These are phyloP conservation scores for Orchesella cincta DNA, from an alignment of 1,140 invertebrate species.

Conservation along the genomic window DNA sequence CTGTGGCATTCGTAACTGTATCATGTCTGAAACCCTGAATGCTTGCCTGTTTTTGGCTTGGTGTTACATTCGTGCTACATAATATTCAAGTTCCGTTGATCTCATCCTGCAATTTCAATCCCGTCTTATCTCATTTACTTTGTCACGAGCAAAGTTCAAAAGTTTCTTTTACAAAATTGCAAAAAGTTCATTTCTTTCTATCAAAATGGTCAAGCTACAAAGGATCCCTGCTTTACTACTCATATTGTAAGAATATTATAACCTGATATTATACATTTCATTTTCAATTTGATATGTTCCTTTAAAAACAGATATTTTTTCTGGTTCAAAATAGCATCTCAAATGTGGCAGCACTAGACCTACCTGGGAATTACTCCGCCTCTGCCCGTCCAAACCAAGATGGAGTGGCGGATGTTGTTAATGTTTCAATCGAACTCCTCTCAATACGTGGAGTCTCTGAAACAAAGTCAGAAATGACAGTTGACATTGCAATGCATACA, in stretches of 20 bases:
- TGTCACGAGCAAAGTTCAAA: too few species aligned
- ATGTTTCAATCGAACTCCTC: slow-evolving; percentile 39
- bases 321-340: neutral
- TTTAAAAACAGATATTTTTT: too few species aligned
- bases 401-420: slow-evolving; percentile 42
- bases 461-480: slow-evolving; percentile 19
- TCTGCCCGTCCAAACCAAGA: slow-evolving; percentile 37
- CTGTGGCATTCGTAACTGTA: too few species aligned
- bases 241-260: neutral
- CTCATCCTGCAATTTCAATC: too few species aligned
- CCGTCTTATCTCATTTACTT: too few species aligned
- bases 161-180: too few species aligned
- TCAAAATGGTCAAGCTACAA: neutral
- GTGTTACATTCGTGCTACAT: too few species aligned
- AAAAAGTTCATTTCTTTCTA: neutral
- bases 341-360: neutral
- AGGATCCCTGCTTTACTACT: neutral
- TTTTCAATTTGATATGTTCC: too few species aligned
- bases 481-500: slow-evolving; percentile 34
- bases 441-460: slow-evolving; percentile 34
- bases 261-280: too few species aligned
- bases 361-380: slow-evolving; percentile 35
- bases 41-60: too few species aligned
- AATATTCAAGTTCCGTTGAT: too few species aligned
- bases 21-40: too few species aligned